Percentiles rank a stretch among this genome's conserved stretches.
These are phyloP conservation scores for Acronicta aceris DNA, from an alignment of 2,888 invertebrate genomes.

Conservation along the genomic window DNA sequence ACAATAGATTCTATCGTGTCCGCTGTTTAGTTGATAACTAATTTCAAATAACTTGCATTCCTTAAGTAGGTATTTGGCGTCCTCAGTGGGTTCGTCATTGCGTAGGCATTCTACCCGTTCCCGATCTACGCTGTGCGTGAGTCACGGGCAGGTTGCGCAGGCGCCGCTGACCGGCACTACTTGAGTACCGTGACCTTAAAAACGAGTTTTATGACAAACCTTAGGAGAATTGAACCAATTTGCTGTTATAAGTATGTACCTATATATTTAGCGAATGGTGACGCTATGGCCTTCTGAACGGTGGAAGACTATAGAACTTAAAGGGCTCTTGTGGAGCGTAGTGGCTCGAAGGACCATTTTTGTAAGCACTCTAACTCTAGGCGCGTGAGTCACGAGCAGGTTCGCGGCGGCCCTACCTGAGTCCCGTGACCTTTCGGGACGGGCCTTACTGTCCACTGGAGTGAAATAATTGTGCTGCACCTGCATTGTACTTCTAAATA, in stretches of 20 bases:
- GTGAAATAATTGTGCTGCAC: slow-evolving; percentile 12
- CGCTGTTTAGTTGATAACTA: too few species aligned
- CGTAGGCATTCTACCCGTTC: slow-evolving; percentile 31
- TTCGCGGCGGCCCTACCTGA: slow-evolving; percentile 32
- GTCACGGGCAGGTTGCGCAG: slow-evolving; percentile 41
- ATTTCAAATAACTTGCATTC: background rate
- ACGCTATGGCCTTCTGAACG: background rate
- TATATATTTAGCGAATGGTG: background rate
- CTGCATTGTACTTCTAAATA: background rate
- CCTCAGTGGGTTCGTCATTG: slow-evolving; percentile 25
- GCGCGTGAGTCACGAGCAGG: slow-evolving; percentile 51
- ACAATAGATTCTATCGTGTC: too few species aligned
- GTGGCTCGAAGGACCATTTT: too few species aligned
- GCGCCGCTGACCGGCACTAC: slow-evolving; percentile 26
- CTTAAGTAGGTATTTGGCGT: slow-evolving; percentile 3
- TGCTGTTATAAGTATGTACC: too few species aligned
- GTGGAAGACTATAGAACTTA: background rate
- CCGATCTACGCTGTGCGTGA: slow-evolving; percentile 34
- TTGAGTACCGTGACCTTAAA: slow-evolving; percentile 30
- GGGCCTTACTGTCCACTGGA: slow-evolving; percentile 27
- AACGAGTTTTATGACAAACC: slow-evolving; percentile 11
- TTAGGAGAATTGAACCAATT: background rate
- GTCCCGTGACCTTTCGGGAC: slow-evolving; percentile 44
- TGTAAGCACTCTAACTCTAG: slow-evolving; percentile 13
- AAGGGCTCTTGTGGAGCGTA: too few species aligned